A percentile compares a stretch with the other conserved stretches of the same genome.
phyloP scores from a whole-genome alignment of 2,797 vertebrate genomes.

The Tangara arthus region DNA sequence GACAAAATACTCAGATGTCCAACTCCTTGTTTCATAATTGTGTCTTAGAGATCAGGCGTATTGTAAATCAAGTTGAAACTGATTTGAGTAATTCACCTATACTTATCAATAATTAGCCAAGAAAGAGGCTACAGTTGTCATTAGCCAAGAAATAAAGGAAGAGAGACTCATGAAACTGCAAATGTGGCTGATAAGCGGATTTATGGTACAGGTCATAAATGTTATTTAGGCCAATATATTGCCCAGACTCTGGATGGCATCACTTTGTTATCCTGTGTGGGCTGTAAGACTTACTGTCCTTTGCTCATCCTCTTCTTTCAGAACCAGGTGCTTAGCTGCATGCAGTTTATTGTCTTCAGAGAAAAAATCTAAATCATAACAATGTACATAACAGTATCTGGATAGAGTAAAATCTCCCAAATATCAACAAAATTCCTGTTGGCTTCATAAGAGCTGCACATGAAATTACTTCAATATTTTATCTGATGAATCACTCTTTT shows the following conservation, averaged over 20 bases:
- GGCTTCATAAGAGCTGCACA: neutral
- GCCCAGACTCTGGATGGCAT: neutral
- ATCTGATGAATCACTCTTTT: neutral
- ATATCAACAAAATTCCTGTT: neutral
- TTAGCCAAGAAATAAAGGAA: neutral
- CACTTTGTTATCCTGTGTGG: accelerated
- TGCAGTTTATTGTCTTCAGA: neutral
- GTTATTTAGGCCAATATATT: neutral
- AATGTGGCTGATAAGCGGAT: neutral
- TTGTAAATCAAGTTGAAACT: neutral
- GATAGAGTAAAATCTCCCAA: neutral
- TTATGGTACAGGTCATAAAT: neutral
- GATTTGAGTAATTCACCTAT: neutral
- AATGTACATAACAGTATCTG: neutral
- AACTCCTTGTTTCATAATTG: neutral
- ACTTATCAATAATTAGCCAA: neutral
- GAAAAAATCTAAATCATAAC: neutral
- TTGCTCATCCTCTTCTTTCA: neutral
- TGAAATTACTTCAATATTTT: neutral
- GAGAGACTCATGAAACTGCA: neutral
- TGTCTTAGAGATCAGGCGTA: neutral
- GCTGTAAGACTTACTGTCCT: neutral
- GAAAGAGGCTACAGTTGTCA: neutral
- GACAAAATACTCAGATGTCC: neutral
- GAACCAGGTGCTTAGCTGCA: neutral